phyloP scores from a whole-genome alignment of 1,140 invertebrate species.

The Phocides pigmalion region DNA sequence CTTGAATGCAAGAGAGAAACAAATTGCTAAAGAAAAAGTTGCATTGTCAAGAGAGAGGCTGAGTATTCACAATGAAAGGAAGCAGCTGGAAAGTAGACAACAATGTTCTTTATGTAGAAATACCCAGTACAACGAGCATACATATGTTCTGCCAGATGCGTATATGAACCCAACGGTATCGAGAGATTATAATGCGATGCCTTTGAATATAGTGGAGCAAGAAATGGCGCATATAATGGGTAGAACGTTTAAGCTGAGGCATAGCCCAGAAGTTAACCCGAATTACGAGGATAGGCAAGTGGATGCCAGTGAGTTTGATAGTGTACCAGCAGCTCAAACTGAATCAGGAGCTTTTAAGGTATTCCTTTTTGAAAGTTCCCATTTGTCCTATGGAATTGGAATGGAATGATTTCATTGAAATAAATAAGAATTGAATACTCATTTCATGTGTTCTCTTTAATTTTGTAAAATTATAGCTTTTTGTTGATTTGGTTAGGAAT shows the following conservation, averaged over 20 bases:
- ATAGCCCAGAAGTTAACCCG: slow-evolving; percentile 25
- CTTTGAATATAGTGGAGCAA: slow-evolving; percentile 56
- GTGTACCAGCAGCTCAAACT: slow-evolving; percentile 34
- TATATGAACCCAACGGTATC: slow-evolving; percentile 5
- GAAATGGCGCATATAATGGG: slow-evolving; percentile 69
- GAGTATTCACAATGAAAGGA: slow-evolving; percentile 74
- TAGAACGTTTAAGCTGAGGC: slow-evolving; percentile 48
- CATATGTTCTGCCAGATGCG: slow-evolving; percentile 46
- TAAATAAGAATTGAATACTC: no score
- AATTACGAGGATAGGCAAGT: slow-evolving; percentile 19
- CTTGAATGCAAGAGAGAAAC: slow-evolving; percentile 75
- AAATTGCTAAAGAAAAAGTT: slow-evolving; percentile 81
- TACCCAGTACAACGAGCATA: slow-evolving; percentile 49
- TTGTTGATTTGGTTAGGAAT: no score
- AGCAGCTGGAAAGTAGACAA: slow-evolving; percentile 64
- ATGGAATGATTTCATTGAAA: no score
- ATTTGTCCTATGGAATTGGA: no score
- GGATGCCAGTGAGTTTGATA: slow-evolving; percentile 19
- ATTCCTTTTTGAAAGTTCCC: slow-evolving; percentile 5
- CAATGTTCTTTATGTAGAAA: slow-evolving; percentile 73
- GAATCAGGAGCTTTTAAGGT: slow-evolving; percentile 57
- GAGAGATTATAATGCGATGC: slow-evolving; percentile 38
- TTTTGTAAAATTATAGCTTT: no score
- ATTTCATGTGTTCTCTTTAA: no score
- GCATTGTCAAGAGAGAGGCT: slow-evolving; percentile 75